A percentile compares a stretch with the other conserved stretches of the same genome.
These are phyloP conservation scores for Aphelinus certus DNA, from an alignment of 1,140 invertebrate genomes.

Conservation along the genomic window DNA sequence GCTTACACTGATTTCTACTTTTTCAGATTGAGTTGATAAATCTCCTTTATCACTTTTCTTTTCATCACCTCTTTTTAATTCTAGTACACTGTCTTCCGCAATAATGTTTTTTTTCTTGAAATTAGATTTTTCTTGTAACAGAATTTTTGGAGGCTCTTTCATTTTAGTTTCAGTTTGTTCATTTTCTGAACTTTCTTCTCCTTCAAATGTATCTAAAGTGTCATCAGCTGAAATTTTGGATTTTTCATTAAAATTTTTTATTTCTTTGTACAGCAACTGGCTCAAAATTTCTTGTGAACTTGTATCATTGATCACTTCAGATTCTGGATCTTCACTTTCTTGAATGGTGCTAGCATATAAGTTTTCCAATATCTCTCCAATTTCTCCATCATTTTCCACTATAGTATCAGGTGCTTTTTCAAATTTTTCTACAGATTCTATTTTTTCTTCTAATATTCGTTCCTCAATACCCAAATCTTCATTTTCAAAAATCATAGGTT, in stretches of 20 bases:
- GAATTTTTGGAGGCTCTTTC: too few relatives aligned
- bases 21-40: too few relatives aligned
- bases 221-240: not conserved
- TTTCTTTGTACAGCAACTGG: not conserved
- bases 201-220: not conserved
- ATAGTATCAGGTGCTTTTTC: not conserved
- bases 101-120: not conserved
- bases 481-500: constrained; percentile 47
- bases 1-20: too few relatives aligned
- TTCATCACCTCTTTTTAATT: too few relatives aligned
- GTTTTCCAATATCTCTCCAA: not conserved
- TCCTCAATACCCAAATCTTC: constrained; percentile 47
- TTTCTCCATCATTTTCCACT: constrained; percentile 6
- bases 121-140: not conserved
- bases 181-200: not conserved
- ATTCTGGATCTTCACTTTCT: not conserved
- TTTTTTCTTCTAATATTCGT: constrained; percentile 37
- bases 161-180: constrained; percentile 6
- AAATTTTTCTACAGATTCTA: constrained; percentile 13
- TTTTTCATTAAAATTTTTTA: not conserved
- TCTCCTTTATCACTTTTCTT: too few relatives aligned
- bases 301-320: not conserved
- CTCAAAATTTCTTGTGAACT: not conserved
- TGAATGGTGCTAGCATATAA: constrained; percentile 2
- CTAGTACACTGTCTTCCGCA: not conserved